These are phyloP conservation scores for Dryobota labecula DNA, from an alignment of 2,888 invertebrate genomes.

Conservation along the genomic window DNA sequence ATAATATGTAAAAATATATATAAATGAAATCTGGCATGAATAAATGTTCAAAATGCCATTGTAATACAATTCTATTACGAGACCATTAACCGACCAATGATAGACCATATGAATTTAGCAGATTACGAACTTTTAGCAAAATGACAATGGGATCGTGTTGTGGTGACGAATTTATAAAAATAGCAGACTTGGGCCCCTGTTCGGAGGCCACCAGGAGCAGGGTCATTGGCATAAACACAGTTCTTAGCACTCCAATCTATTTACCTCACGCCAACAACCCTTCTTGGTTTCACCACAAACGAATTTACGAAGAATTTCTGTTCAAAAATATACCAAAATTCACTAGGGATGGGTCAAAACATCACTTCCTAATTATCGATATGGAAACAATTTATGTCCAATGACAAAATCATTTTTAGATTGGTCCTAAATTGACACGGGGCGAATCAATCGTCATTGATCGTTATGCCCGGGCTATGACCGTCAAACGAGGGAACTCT, in stretches of 20 bases:
- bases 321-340: neutral
- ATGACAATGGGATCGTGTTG: too few species aligned
- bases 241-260: slow-evolving; percentile 10
- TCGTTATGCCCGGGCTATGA: slow-evolving; percentile 7
- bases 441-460: slow-evolving; percentile 34
- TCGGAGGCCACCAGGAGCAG: slow-evolving; percentile 30
- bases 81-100: too few species aligned
- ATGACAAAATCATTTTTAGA: neutral
- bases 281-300: neutral
- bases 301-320: neutral
- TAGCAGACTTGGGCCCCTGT: too few species aligned
- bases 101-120: too few species aligned
- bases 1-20: too few species aligned
- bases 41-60: too few species aligned
- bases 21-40: too few species aligned
- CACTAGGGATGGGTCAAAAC: neutral
- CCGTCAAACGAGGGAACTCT: slow-evolving; percentile 17
- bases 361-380: slow-evolving; percentile 23
- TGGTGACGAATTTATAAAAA: too few species aligned
- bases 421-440: slow-evolving; percentile 27
- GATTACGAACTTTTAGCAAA: too few species aligned
- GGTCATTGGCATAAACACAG: slow-evolving; percentile 30
- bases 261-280: neutral
- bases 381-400: slow-evolving; percentile 12
- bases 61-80: too few species aligned